Evolutionary conservation across 2,888 invertebrate species (phyloP).

Genomic region (Clunio marinus): DNA sequence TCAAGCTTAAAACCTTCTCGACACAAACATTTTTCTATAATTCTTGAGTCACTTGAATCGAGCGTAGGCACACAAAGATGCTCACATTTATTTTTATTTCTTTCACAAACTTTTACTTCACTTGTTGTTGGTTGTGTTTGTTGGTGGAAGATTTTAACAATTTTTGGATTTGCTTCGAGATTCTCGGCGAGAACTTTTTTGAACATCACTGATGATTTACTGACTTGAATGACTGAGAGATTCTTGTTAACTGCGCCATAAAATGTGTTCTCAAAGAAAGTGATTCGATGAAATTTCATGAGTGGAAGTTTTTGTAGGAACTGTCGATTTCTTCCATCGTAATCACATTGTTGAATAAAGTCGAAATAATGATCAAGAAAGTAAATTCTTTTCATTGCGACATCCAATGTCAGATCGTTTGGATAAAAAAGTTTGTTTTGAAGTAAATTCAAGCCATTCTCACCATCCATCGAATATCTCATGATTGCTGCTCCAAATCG

Average conservation of each 20-base stretch:
- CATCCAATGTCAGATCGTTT: slow-evolving; percentile 67
- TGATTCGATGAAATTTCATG: slow-evolving; percentile 22
- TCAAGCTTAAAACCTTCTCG: slow-evolving; percentile 47
- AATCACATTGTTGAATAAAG: slow-evolving; percentile 72
- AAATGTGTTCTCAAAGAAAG: slow-evolving; percentile 25
- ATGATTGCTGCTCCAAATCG: slow-evolving; percentile 59
- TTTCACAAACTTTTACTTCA: slow-evolving; percentile 50
- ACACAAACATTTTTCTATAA: slow-evolving; percentile 60
- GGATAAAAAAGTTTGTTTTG: slow-evolving; percentile 71
- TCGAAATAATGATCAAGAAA: slow-evolving; percentile 80
- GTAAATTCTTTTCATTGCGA: slow-evolving; percentile 65
- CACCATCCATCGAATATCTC: slow-evolving; percentile 63
- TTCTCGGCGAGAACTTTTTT: background rate
- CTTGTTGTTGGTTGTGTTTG: slow-evolving; percentile 4
- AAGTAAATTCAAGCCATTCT: slow-evolving; percentile 58
- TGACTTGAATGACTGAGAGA: background rate
- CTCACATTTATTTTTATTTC: slow-evolving; percentile 62
- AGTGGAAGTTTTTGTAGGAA: slow-evolving; percentile 53
- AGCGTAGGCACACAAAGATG: slow-evolving; percentile 69
- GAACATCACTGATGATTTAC: background rate
- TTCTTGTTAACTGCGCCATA: slow-evolving; percentile 3
- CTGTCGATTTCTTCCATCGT: slow-evolving; percentile 64
- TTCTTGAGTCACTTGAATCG: slow-evolving; percentile 47
- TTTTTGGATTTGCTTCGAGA: slow-evolving; percentile 1
- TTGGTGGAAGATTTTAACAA: slow-evolving; percentile 30